Percentiles rank a stretch among this genome's conserved stretches.
Evolutionary conservation across 1,140 invertebrate species (phyloP).

Genomic region (Phymorhynchus buccinoides): DNA sequence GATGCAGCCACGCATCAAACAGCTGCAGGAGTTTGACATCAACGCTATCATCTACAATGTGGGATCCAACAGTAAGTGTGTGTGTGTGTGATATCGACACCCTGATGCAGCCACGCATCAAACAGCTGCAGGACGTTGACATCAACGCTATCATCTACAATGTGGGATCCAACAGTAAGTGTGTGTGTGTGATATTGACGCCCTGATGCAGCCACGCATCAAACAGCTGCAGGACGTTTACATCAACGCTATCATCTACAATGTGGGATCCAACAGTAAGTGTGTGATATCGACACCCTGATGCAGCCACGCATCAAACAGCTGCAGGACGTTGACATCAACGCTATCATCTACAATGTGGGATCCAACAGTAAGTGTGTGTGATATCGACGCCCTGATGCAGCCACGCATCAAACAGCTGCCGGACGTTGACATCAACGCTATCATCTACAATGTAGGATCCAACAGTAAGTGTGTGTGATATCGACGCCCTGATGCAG

Average conservation of each 20-base stretch:
- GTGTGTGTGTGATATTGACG: constrained; percentile 48
- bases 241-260: constrained; percentile 44
- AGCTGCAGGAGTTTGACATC: constrained; percentile 55
- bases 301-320: constrained; percentile 59
- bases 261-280: constrained; percentile 38
- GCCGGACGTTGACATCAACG: too few species aligned
- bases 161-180: constrained; percentile 35
- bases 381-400: too few species aligned
- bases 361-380: not conserved
- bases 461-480: not conserved
- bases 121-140: constrained; percentile 57
- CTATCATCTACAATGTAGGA: not conserved
- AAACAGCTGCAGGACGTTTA: constrained; percentile 59
- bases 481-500: constrained; percentile 55
- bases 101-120: constrained; percentile 56
- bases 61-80: constrained; percentile 28
- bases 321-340: constrained; percentile 53
- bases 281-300: constrained; percentile 53
- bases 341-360: too few species aligned
- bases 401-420: too few species aligned
- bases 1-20: constrained; percentile 59
- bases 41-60: constrained; percentile 46
- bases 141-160: constrained; percentile 46
- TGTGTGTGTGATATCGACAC: constrained; percentile 54
- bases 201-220: constrained; percentile 54